Evolutionary conservation across 2,888 invertebrate genomes (phyloP).

Genomic region (Dichetophora obliterata): DNA sequence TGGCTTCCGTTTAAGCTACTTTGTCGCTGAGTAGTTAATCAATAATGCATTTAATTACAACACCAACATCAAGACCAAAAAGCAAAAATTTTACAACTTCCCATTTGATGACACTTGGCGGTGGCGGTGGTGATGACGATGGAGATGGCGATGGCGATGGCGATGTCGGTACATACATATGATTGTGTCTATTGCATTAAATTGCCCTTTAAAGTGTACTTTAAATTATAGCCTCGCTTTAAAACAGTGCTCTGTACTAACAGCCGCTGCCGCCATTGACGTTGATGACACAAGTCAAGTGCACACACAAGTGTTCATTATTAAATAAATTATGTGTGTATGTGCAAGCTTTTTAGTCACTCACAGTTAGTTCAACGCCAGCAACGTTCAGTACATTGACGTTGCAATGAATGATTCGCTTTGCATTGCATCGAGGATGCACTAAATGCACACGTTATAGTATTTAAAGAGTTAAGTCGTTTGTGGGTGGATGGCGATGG

Average conservation of each 20-base stretch:
- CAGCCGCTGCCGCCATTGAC: background rate
- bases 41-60: background rate
- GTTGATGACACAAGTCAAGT: conserved; percentile 4
- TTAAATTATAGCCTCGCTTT: conserved; percentile 24
- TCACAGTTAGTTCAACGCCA: background rate
- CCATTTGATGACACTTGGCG: conserved; percentile 12
- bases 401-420: background rate
- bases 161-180: background rate
- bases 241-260: background rate
- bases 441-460: background rate
- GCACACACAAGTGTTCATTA: conserved; percentile 26
- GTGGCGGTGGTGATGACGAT: too few species aligned
- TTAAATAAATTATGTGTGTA: conserved; percentile 24
- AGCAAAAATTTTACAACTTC: background rate
- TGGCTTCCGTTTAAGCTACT: conserved; percentile 10
- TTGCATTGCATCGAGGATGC: background rate
- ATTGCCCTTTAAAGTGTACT: conserved; percentile 33
- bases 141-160: background rate
- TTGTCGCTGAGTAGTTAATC: background rate
- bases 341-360: background rate
- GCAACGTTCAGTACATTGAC: conserved; percentile 16
- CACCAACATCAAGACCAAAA: background rate
- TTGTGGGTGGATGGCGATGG: background rate
- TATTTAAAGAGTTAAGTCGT: background rate
- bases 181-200: conserved; percentile 26